Base-by-base conservation (phyloP, 2,113 vertebrate genomes). In the Paraplagusia blochii region DNA sequence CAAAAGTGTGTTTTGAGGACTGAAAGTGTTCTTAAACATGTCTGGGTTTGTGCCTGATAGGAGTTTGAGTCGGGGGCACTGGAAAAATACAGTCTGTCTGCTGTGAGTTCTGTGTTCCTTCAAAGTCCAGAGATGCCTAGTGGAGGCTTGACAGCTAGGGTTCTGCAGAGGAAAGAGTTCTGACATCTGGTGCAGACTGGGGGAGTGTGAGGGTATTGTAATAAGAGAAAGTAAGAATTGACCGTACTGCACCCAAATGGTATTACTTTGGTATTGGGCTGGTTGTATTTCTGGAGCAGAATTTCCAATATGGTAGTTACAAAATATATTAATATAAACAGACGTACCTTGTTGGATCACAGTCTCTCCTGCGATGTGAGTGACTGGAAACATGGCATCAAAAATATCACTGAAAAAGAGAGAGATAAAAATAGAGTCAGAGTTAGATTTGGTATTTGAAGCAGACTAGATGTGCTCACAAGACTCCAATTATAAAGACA, bases 301-400 rank as follows among this genome's bases (percentile, higher is more conserved):
- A 40, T 13, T 40, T 12, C 38, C 38, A 40, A 11, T 40, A 6
- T 38, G 10, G 8, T 38, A 10, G 11, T 38, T 38, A 11, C 11
- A 9, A 10, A 11, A 38, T 38, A 38, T 11, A 38, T 3, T 9
- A 38, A 38, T 11, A 38, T 38, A 40, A 11, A 40, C 13, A 12
- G 45, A 81, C 85, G 35, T 86, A 97, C 95, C 95, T 91, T 97
- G 95, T 50, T 97, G 95, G 77, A 98, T 99, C 49, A 99, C 96
- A 0, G 93, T 98, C 87, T 99, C 96, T 59, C 94, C 95, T 6
- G 94, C 96, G 1, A 98, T 98, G 88, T 99, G 96, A 8, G 91
- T 99, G 71, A 98, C 95, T 0, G 96, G 96, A 61, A 99, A 99
- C 96, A 99, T 98, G 78, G 96, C 96, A 46, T 98, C 96, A 8